Base-by-base conservation (phyloP, 2,797 vertebrate genomes). In the Chromis chromis region DNA sequence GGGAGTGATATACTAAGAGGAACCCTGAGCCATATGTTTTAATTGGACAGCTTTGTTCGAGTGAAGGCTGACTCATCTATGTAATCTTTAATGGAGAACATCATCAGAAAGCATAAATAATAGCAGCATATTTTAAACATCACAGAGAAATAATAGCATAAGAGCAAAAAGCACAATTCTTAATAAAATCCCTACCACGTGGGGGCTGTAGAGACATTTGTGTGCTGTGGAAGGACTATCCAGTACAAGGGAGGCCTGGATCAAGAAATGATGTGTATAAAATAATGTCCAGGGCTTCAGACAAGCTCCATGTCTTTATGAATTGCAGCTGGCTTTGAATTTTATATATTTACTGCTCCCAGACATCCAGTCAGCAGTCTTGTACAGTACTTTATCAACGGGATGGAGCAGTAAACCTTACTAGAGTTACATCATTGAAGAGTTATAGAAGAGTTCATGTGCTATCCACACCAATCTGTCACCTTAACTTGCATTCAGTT, bases 281-380 rank as follows among this genome's bases (percentile, higher is more conserved):
- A 78, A 74, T 49, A 68, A 63, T 70, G 53, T 60, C 60, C 62
- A 31, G 61, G 65, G 19, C 57, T 28, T 10, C 36, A 71, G 61
- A 68, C 57, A 55, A 70, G 55, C 52, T 73, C 36, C 71, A 4
- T 70, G 61, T 76, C 69, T 79, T 52, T 53, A 65, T 77, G 42
- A 84, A 68, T 70, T 72, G 55, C 28, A 70, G 48, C 74, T 74
- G 66, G 61, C 63, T 84, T 66, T 70, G 33, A 76, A 70, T 78
- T 70, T 50, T 31, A 42, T 70, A 27, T 59, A 70, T 80, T 71
- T 65, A 73, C 67, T 25, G 65, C 68, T 67, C 79, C 60, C 22
- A 82, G 70, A 85, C 17, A 53, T 63, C 81, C 42, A 70, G 80
- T 87, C 78, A 86, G 78, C 70, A 68, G 66, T 79, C 24, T 53